Evolutionary conservation across 2,888 invertebrate species (phyloP).

Genomic region (Formica aserva): DNA sequence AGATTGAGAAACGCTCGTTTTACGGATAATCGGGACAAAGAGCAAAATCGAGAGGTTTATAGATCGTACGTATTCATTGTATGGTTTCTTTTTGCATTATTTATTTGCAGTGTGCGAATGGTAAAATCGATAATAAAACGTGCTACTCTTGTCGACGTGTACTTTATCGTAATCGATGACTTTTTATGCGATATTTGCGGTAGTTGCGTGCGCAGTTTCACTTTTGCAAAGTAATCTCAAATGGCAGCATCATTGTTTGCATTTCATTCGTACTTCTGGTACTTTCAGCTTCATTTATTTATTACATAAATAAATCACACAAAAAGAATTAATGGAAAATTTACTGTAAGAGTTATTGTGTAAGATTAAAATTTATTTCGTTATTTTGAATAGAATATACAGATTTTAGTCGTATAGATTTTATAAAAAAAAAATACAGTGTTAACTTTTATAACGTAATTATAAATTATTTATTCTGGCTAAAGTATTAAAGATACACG

Average conservation of each 20-base stretch:
- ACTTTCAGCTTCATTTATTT: background rate
- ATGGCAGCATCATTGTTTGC: background rate
- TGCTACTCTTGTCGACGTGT: background rate
- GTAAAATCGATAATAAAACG: background rate
- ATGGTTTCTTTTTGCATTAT: background rate
- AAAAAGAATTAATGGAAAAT: background rate
- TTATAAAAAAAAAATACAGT: background rate
- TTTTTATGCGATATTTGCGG: background rate
- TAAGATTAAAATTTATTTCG: background rate
- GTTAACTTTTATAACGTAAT: background rate
- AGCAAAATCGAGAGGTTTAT: constrained; percentile 48
- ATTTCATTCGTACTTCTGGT: background rate
- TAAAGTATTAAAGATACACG: background rate
- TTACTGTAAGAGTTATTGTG: background rate
- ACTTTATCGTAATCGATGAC: background rate
- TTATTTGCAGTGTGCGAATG: background rate
- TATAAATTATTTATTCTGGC: background rate
- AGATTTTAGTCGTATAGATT: background rate
- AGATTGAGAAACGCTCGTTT: constrained; percentile 35
- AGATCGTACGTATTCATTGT: constrained; percentile 13
- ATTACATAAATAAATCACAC: background rate
- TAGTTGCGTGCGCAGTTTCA: background rate
- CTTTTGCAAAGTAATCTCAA: background rate
- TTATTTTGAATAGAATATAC: background rate
- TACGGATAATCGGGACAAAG: constrained; percentile 25